Evolutionary conservation across 2,888 invertebrate genomes (phyloP).

Genomic region (Sisyra nigra): DNA sequence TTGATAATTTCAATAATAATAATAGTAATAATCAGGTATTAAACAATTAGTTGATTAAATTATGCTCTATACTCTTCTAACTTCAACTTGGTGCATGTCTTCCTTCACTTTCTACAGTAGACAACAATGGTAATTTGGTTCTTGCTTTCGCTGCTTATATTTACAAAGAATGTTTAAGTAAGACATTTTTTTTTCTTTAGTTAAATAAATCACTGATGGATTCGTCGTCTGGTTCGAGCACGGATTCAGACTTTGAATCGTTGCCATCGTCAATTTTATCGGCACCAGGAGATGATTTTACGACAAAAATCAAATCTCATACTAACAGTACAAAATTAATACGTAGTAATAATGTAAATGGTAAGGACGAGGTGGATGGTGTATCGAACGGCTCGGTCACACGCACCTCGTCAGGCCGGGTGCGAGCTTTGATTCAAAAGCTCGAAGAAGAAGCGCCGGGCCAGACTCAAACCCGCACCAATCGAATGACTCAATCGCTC

Average conservation of each 20-base stretch:
- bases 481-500: too few relatives aligned
- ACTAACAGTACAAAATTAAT: neutral
- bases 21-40: too few relatives aligned
- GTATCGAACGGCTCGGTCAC: neutral
- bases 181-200: neutral
- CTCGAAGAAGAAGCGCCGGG: neutral
- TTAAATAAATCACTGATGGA: conserved; percentile 16
- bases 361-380: neutral
- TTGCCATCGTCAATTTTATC: conserved; percentile 21
- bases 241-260: conserved; percentile 29
- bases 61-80: conserved; percentile 6
- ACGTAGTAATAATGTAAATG: neutral
- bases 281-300: conserved; percentile 7
- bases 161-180: neutral
- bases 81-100: neutral
- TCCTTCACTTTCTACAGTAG: conserved; percentile 6
- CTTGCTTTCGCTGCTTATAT: conserved; percentile 1
- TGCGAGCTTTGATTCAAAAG: neutral
- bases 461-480: too few relatives aligned
- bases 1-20: too few relatives aligned
- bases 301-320: neutral
- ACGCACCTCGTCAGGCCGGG: neutral
- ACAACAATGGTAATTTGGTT: neutral
- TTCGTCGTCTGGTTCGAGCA: conserved; percentile 21
- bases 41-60: neutral